Evolutionary conservation across 2,888 invertebrate species (phyloP), one percentile per base, ranked within the genome.

Genomic region (Megastigmus dorsalis): DNA sequence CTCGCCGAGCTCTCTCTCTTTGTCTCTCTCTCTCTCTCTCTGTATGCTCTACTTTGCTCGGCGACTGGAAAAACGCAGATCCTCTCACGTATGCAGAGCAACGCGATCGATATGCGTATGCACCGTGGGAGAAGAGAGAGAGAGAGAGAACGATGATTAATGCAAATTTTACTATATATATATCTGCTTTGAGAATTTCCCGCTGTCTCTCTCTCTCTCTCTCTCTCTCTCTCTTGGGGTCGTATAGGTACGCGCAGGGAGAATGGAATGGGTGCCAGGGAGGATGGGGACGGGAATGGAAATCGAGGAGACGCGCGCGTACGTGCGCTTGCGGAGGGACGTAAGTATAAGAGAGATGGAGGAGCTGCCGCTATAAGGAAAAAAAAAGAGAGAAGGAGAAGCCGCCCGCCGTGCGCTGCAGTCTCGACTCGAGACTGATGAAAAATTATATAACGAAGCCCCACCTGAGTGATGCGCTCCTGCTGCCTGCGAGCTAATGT

Each of bases 1-100:
- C 69, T 69, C 60, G 60, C 62, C 62, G 54, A 62, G 60, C 43
- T 30, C 68, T 59, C 50, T 69, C 43, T 23, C 30, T 60, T 13
- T 36, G 33, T n/a, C n/a, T n/a, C n/a, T n/a, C n/a, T n/a, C n/a
- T n/a, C n/a, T n/a, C n/a, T n/a, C n/a, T n/a, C n/a, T n/a, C n/a
- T n/a, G n/a, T n/a, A n/a, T n/a, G n/a, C n/a, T n/a, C n/a, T n/a
- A n/a, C n/a, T n/a, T n/a, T n/a, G n/a, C n/a, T n/a, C n/a, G n/a
- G n/a, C n/a, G n/a, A n/a, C n/a, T n/a, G n/a, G n/a, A n/a, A n/a
- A n/a, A n/a, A n/a, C n/a, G n/a, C n/a, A n/a, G n/a, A n/a, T n/a
- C n/a, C n/a, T n/a, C n/a, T n/a, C n/a, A n/a, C n/a, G n/a, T n/a
- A 26, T 10, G 13, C 20, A 15, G 36, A 1, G 50, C 13, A 10